A percentile compares a stretch with the other conserved stretches of the same genome.
phyloP scores from a whole-genome alignment of 2,888 invertebrate genomes.

The Smittia aterrima region DNA sequence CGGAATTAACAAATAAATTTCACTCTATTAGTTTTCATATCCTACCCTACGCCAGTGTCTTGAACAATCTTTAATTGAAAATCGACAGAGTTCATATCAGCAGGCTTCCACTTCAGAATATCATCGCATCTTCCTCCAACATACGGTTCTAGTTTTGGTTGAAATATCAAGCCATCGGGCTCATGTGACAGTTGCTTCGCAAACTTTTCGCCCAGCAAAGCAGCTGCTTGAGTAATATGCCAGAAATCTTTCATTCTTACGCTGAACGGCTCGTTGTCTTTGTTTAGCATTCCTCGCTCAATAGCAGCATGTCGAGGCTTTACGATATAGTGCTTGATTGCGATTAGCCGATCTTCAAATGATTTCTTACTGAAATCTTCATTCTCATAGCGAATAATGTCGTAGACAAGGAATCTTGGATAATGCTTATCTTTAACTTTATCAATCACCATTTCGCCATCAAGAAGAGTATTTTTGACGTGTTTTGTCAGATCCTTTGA shows the following conservation, averaged over 20 bases:
- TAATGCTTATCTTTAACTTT: slow-evolving; percentile 70
- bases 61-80: slow-evolving; percentile 81
- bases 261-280: slow-evolving; percentile 82
- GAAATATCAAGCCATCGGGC: slow-evolving; percentile 97
- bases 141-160: slow-evolving; percentile 87
- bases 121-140: slow-evolving; percentile 74
- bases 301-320: slow-evolving; percentile 71
- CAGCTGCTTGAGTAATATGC: slow-evolving; percentile 70
- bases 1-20: slow-evolving; percentile 30
- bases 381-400: slow-evolving; percentile 81
- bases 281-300: slow-evolving; percentile 69
- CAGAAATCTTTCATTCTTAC: slow-evolving; percentile 90
- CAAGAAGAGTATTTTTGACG: slow-evolving; percentile 78
- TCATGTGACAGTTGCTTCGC: slow-evolving; percentile 83
- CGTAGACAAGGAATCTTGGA: slow-evolving; percentile 92
- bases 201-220: slow-evolving; percentile 80
- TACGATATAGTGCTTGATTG: slow-evolving; percentile 73
- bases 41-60: slow-evolving; percentile 71
- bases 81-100: slow-evolving; percentile 91
- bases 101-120: slow-evolving; percentile 97
- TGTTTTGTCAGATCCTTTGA: slow-evolving; percentile 69
- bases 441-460: slow-evolving; percentile 98
- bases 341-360: slow-evolving; percentile 75
- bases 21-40: slow-evolving; percentile 42
- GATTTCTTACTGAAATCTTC: slow-evolving; percentile 71